Base-by-base conservation (phyloP, 1,140 invertebrate genomes). In the Platorchestia sp. region DNA sequence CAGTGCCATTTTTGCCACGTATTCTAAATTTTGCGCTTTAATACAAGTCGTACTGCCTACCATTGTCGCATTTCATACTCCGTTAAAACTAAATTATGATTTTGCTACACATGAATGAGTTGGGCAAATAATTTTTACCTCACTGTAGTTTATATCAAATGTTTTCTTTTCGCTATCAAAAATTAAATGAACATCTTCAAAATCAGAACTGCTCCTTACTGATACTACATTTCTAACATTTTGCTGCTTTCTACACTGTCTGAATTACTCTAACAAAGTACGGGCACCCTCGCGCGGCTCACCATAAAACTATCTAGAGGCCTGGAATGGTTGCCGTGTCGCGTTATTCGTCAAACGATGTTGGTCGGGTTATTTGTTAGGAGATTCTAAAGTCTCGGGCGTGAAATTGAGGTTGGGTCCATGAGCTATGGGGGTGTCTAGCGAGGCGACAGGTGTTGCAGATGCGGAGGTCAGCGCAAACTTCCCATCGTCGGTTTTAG, bases 371-470 rank as follows among this genome's bases (percentile, higher is more conserved):
- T 93, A 93, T 93, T 93, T 93, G 91, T 93, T 93, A 93, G 91
- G 91, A 93, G 91, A 40, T 93, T 93, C 91, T 93, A 93, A 93
- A 93, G 91, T 93, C 91, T 93, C 45, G 91, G 91, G 91, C 91
- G 91, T 93, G 91, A 93, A 93, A 93, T 93, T 93, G 91, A 93
- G 91, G 91, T 47, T 93, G 44, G 45, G 91, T 45, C 91, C 91
- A 93, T 93, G 91, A 93, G 91, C 91, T 45, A 93, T 93, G 91
- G 91, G 41, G 45, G 45, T 93, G 91, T 93, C 91, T 44, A 6
- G 91, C 91, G 91, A 93, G 91, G 45, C 91, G 91, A 93, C 91
- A 93, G 91, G 91, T 93, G 91, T 93, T 93, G 91, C 43, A 45
- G 91, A 47, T 45, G 91, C 91, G 91, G 45, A 47, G 91, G 91